Evolutionary conservation across 2,797 vertebrate genomes (phyloP), one percentile per base, ranked within the genome.

Genomic region (Nyctalus aviator): DNA sequence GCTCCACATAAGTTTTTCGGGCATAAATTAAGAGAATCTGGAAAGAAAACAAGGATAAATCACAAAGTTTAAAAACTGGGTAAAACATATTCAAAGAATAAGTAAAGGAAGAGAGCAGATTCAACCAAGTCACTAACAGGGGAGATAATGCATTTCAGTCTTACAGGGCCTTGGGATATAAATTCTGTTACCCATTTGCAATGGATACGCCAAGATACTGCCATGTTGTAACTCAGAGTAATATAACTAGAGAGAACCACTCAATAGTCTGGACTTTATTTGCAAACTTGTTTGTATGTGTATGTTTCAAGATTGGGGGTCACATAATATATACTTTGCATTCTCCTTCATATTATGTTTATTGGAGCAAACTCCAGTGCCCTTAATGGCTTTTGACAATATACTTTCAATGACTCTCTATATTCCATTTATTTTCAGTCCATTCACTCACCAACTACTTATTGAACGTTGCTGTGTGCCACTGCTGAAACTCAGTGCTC

Each of bases 301-400:
- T 53, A 12, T 66, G 37, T 94, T 82, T 95, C 30, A 75, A 21
- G 8, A 59, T 53, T 32, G 82, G 50, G 6, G 6, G 69, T 88
- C 66, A 76, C 21, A 59, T 18, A 73, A 35, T 71, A 25, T 21
- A 55, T 30, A 72, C 11, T 8, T 59, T 86, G 15, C 55, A 48
- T 73, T 93, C 35, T 50, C 8, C 10, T 75, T 91, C 23, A n/a
- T 73, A 79, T 72, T 68, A 35, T 87, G 66, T 92, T 94, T 37
- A 25, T 57, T 57, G 62, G 41, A 13, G 5, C 14, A 25, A 25
- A 73, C 37, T 72, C 8, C 35, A 55, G 6, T 88, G 20, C 5
- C 69, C 5, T 79, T 85, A 35, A n/a, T 89, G 71, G 48, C 10
- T 32, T 64, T 88, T 78, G n/a, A 85, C 41, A 79, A 92, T 32